Evolutionary conservation across 2,797 vertebrate species (phyloP), one percentile per base, ranked within the genome.

Genomic region (Peromyscus melanophrys): DNA sequence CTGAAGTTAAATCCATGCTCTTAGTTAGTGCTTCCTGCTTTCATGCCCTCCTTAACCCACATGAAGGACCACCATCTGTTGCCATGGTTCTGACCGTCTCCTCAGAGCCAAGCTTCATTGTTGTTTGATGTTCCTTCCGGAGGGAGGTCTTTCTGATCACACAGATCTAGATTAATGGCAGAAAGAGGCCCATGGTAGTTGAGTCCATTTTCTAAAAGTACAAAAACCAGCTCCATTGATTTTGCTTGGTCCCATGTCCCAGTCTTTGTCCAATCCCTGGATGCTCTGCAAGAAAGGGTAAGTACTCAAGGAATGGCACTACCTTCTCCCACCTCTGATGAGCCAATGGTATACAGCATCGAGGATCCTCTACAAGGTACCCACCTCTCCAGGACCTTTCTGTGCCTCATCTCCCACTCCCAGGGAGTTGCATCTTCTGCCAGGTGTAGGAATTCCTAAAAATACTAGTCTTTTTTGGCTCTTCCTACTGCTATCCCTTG

Each of bases 231-330:
- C 55, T 95, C 63, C 73, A 59, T 96, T 43, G 65, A 19, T 57
- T 95, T 87, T 96, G 78, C 78, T 95, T 95, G 25, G 95, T 82
- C 81, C 59, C 82, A 98, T 97, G 92, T 92, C 88, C 88, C 97
- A 37, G 65, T 95, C 76, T 80, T 94, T 89, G 63, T 71, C 90
- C 90, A 57, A 73, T 49, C 82, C 81, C 94, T 73, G 85, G 90
- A 85, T 46, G 3, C 49, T 55, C 29, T 85, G 19, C 93, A 90
- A 57, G 90, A 97, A 27, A 59, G 57, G 34, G 34, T n/a, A 37
- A 43, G n/a, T 34, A 19, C 71, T 71, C 52, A 65, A 57, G 93
- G 92, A 89, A 61, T 87, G 65, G 43, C 43, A 34, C 73, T 81
- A 73, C 43, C 34, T 57, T 75, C 57, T 37, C 37, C 37, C 19